Evolutionary conservation across 2,888 invertebrate species (phyloP).

Genomic region (Tiliacea aurago): DNA sequence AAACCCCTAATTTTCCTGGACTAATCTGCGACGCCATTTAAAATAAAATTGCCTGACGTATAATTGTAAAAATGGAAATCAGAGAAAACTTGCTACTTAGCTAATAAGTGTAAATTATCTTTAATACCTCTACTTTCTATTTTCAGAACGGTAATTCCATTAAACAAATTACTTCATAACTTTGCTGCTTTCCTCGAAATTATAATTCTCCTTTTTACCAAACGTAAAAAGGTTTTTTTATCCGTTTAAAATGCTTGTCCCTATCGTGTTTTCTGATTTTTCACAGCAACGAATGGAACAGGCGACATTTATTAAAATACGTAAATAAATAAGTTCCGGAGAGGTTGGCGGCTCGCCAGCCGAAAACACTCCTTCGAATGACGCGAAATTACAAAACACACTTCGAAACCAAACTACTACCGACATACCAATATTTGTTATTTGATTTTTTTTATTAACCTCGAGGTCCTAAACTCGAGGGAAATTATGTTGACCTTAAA

Average conservation of each 20-base stretch:
- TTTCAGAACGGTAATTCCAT: slow-evolving; percentile 25
- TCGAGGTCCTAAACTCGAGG: not conserved
- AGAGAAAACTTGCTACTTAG: not conserved
- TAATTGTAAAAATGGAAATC: slow-evolving; percentile 12
- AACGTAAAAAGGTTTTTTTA: slow-evolving; percentile 11
- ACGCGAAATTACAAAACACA: slow-evolving; percentile 50
- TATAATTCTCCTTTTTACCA: slow-evolving; percentile 30
- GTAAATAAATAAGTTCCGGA: slow-evolving; percentile 61
- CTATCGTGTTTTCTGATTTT: slow-evolving; percentile 35
- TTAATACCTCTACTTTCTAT: slow-evolving; percentile 12
- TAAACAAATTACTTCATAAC: slow-evolving; percentile 37
- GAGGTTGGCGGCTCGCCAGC: slow-evolving; percentile 64
- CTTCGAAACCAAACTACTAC: slow-evolving; percentile 22
- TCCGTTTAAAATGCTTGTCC: slow-evolving; percentile 15
- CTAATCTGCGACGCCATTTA: not conserved
- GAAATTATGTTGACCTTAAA: slow-evolving; percentile 13
- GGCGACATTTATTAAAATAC: slow-evolving; percentile 67
- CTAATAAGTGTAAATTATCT: slow-evolving; percentile 27
- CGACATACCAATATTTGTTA: slow-evolving; percentile 12
- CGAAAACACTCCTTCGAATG: slow-evolving; percentile 42
- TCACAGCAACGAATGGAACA: slow-evolving; percentile 39
- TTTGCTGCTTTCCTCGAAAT: slow-evolving; percentile 24
- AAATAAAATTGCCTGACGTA: not conserved
- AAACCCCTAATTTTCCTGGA: too few relatives aligned
- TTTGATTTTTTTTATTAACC: slow-evolving; percentile 22